Evolutionary conservation across 1,140 invertebrate genomes (phyloP), one percentile per base, ranked within the genome.

Genomic region (Pomacea maculata): DNA sequence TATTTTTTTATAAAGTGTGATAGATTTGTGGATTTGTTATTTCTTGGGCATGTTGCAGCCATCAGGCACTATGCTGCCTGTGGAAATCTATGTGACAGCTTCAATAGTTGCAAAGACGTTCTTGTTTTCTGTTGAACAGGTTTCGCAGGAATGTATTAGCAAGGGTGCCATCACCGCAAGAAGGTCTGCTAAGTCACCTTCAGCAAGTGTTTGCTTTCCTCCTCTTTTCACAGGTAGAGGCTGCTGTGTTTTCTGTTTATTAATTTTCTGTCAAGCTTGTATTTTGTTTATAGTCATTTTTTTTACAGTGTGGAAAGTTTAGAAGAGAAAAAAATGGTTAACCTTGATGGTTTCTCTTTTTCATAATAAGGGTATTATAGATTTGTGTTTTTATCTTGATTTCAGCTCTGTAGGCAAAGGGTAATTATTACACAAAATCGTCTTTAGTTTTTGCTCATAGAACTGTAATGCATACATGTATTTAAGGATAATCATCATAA

Each of bases 191-290:
- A 67, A 91, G 92, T 8, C 94, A 94, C 82, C 91, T 97, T 82
- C 95, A 96, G 88, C 91, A 94, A 76, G 91, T 96, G 15, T 96
- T 96, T 90, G 95, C 94, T 1, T 91, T 95, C 70, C 92, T 97
- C 87, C 93, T 94, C 79, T 93, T 95, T 85, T 95, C 95, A 0
- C 92, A 94, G 86, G 89, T 90, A 85, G 75, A 75, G 81, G 61
- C 71, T 72, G 21, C 21, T 17, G 10, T 12, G 21, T 29, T 61
- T 61, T 17, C 11, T 70, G 68, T 29, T 45, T 70, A 70, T 70
- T 70, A 70, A 21, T 70, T 70, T 45, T 19, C 64, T 19, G 6
- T 19, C 25, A 25, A 67, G 25, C 34, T 67, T 19, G 25, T 67
- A 67, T 67, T 25, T 25, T 67, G 6, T 25, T 67, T 2, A 67